Evolutionary conservation across 2,113 vertebrate species (phyloP).

Genomic region (Mormyrus iriodes): DNA sequence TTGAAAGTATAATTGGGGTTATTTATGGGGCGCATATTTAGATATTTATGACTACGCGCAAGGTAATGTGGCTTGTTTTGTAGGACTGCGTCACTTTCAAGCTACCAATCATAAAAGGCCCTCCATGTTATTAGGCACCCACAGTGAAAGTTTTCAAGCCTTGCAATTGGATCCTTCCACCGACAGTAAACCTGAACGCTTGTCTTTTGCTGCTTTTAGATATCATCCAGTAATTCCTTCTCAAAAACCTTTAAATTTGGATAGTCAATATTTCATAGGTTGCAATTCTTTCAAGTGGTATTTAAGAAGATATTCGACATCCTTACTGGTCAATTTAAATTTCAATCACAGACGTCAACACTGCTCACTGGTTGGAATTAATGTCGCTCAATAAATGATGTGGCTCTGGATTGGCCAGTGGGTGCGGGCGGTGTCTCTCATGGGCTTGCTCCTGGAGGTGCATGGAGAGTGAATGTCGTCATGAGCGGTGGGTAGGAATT

Average conservation of each 20-base stretch:
- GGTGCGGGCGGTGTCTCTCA: conserved; percentile 50
- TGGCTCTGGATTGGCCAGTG: conserved; percentile 56
- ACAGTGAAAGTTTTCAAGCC: not conserved
- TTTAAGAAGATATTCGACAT: rapidly evolving
- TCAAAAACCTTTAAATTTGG: conserved; percentile 29
- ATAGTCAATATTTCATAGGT: conserved; percentile 46
- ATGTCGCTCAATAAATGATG: conserved; percentile 27
- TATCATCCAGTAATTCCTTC: not conserved
- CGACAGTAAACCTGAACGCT: not conserved
- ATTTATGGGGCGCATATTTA: not conserved
- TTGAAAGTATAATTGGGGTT: not conserved
- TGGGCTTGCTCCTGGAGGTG: conserved; percentile 61
- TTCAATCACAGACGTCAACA: conserved; percentile 41
- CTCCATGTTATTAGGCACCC: not conserved
- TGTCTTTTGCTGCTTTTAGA: not conserved
- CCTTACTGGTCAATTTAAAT: conserved; percentile 26
- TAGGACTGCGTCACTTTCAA: not conserved
- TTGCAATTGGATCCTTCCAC: not conserved
- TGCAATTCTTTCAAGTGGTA: conserved; percentile 17
- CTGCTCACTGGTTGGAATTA: conserved; percentile 26
- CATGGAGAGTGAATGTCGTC: conserved; percentile 74
- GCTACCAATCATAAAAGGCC: not conserved
- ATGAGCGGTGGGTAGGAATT: conserved; percentile 81
- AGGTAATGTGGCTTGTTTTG: not conserved
- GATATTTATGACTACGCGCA: not conserved